phyloP scores from a whole-genome alignment of 2,888 invertebrate species.

The Pachliopta kotzebuea region DNA sequence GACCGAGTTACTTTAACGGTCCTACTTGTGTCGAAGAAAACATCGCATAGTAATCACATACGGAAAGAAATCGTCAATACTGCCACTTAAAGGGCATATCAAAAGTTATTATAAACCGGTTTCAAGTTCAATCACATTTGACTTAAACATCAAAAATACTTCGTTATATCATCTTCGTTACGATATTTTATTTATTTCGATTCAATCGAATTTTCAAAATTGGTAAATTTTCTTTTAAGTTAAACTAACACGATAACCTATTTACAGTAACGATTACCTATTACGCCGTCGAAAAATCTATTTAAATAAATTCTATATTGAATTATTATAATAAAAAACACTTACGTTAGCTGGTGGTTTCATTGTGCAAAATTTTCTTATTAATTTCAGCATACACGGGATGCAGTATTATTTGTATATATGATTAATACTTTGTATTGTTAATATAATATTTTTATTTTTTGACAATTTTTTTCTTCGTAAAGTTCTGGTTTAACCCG shows the following conservation, averaged over 20 bases:
- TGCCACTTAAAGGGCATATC: background rate
- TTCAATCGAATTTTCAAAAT: background rate
- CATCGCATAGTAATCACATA: background rate
- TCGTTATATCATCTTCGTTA: background rate
- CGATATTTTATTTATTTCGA: background rate
- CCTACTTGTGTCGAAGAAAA: too few relatives aligned
- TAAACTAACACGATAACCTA: background rate
- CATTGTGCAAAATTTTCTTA: slow-evolving; percentile 65
- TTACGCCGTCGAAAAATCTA: too few relatives aligned
- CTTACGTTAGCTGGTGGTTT: slow-evolving; percentile 73
- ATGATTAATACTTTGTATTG: background rate
- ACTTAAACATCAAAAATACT: background rate
- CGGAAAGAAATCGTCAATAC: background rate
- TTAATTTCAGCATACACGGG: slow-evolving; percentile 58
- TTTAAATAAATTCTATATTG: background rate
- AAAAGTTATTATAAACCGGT: slow-evolving; percentile 1
- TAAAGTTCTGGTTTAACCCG: slow-evolving; percentile 45
- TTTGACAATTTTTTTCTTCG: background rate
- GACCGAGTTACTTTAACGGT: background rate
- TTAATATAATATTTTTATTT: background rate
- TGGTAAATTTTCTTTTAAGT: background rate
- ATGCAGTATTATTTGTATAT: slow-evolving; percentile 6
- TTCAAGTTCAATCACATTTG: background rate
- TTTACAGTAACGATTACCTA: background rate
- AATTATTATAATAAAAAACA: slow-evolving; percentile 33